A percentile compares a stretch with the other conserved stretches of the same genome.
Conservation (phyloP, 2,113 vertebrate genomes). For the Heterotilapia buettikoferi region DNA sequence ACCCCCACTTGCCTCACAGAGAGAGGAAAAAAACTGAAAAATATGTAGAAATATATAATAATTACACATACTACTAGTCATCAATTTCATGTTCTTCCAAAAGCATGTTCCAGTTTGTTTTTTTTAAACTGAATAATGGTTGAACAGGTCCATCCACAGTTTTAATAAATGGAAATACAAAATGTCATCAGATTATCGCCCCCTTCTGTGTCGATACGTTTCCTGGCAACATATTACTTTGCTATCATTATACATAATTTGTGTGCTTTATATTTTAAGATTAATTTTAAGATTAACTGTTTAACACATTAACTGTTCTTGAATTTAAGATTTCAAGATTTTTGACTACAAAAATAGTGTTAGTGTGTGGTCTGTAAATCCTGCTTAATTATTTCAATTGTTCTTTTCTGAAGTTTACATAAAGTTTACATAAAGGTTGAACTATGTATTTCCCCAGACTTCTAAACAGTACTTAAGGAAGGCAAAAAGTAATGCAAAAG, state of each 20-base stretch:
- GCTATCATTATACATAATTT: not conserved
- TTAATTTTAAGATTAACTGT: not conserved
- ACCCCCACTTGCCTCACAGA: not conserved
- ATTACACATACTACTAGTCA: not conserved
- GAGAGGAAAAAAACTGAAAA: fast-evolving
- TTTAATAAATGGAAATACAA: not conserved
- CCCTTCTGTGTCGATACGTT: not conserved
- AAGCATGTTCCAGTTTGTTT: not conserved
- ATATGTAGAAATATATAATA: not conserved
- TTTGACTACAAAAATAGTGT: not conserved
- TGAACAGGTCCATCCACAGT: not conserved
- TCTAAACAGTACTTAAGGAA: not conserved
- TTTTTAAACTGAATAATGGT: not conserved
- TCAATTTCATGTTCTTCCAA: not conserved
- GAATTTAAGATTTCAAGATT: not conserved
- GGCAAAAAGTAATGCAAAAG: not conserved
- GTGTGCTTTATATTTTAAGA: not conserved
- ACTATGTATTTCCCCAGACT: not conserved
- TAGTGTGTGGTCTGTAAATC: not conserved
- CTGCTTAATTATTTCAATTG: not conserved
- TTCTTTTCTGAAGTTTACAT: not conserved
- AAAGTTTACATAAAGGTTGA: not conserved
- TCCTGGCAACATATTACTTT: not conserved
- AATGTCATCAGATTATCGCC: not conserved
- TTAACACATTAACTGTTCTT: not conserved